Conservation (phyloP, 1,140 invertebrate species). For the Atta texana region DNA sequence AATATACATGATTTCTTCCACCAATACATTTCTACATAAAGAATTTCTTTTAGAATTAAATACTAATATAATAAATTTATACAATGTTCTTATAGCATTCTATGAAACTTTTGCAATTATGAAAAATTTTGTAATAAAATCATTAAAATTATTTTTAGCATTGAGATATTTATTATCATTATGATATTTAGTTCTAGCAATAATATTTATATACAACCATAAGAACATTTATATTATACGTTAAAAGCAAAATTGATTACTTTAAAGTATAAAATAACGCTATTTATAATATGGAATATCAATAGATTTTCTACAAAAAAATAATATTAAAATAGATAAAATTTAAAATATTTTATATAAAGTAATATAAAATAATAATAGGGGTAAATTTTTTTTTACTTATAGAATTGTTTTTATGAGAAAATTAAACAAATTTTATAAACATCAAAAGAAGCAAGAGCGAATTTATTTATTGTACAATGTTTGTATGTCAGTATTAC, state of each 20-base stretch:
- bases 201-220: not conserved
- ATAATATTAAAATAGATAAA: not conserved
- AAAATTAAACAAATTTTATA: not conserved
- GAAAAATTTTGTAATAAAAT: not conserved
- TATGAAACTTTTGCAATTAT: not conserved
- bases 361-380: not conserved
- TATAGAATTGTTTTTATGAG: not conserved
- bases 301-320: not conserved
- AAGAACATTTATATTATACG: not conserved
- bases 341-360: not conserved
- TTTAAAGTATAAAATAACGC: not conserved
- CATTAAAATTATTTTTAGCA: not conserved
- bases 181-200: not conserved
- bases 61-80: not conserved
- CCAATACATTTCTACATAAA: not conserved
- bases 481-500: not conserved
- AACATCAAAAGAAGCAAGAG: not conserved
- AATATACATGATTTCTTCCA: not conserved
- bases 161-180: not conserved
- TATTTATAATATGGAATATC: not conserved
- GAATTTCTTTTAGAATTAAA: not conserved
- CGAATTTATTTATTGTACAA: not conserved
- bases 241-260: not conserved
- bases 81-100: not conserved
- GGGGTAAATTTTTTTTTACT: not conserved